A percentile compares a stretch with the other conserved stretches of the same genome.
Evolutionary conservation across 2,888 invertebrate species (phyloP).

Genomic region (Andrena bicolor): DNA sequence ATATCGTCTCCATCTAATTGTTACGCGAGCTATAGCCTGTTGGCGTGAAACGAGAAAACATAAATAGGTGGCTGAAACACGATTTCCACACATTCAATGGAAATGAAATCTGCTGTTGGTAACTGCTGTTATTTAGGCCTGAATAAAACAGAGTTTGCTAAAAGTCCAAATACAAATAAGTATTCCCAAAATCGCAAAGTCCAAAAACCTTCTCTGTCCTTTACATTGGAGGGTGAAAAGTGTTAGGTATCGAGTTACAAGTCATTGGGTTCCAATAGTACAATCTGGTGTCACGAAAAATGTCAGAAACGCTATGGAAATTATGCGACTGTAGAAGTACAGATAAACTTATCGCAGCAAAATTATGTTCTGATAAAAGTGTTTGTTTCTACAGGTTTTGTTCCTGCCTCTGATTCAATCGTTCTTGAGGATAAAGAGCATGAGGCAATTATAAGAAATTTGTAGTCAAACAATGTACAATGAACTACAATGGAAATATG

Average conservation of each 20-base stretch:
- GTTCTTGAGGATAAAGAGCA: constrained; percentile 33
- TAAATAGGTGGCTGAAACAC: neutral
- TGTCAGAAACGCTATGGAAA: neutral
- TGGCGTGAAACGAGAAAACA: neutral
- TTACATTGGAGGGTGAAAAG: neutral
- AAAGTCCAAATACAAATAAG: neutral
- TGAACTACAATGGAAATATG: constrained; percentile 83
- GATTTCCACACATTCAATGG: constrained; percentile 1
- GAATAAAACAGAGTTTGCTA: neutral
- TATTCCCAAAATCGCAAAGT: neutral
- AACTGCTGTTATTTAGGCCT: constrained; percentile 4
- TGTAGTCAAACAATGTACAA: constrained; percentile 81
- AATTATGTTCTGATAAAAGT: neutral
- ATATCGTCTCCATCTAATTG: neutral
- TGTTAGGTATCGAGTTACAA: neutral
- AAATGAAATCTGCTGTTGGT: constrained; percentile 9
- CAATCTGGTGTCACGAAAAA: neutral
- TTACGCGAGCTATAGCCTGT: neutral
- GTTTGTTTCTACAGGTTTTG: constrained; percentile 49
- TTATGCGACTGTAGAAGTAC: neutral
- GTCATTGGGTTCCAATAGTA: neutral
- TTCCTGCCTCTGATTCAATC: constrained; percentile 52
- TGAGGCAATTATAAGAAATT: constrained; percentile 48
- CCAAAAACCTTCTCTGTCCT: neutral
- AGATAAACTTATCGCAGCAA: neutral